These are phyloP conservation scores for Ferdinandea cuprea DNA, from an alignment of 2,888 invertebrate genomes.

Conservation along the genomic window DNA sequence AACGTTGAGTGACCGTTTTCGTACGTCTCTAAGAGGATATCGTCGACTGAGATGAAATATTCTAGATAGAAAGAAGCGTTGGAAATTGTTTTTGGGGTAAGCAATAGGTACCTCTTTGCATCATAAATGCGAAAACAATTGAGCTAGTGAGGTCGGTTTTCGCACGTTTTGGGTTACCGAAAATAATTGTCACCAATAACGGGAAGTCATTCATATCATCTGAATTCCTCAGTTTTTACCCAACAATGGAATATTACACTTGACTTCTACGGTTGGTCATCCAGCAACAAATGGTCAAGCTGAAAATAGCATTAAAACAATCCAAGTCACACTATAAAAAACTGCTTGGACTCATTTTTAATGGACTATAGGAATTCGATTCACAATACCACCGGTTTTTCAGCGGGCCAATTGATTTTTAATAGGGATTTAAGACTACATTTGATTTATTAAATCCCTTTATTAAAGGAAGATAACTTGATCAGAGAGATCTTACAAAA, in stretches of 20 bases:
- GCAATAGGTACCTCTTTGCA: slow-evolving; percentile 79
- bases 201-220: slow-evolving; percentile 73
- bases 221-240: slow-evolving; percentile 69
- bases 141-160: slow-evolving; percentile 50
- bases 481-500: background rate
- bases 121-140: slow-evolving; percentile 38
- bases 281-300: slow-evolving; percentile 50
- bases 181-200: no score
- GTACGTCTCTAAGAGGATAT: slow-evolving; percentile 78
- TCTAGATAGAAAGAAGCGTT: slow-evolving; percentile 77
- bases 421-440: slow-evolving; percentile 41
- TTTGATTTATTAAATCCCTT: slow-evolving; percentile 42
- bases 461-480: background rate
- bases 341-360: slow-evolving; percentile 18
- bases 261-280: slow-evolving; percentile 48
- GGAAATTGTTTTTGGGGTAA: slow-evolving; percentile 78
- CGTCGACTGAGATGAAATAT: slow-evolving; percentile 76
- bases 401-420: slow-evolving; percentile 33
- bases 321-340: slow-evolving; percentile 11
- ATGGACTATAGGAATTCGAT: slow-evolving; percentile 40
- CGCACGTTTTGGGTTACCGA: slow-evolving; percentile 75
- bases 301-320: slow-evolving; percentile 51
- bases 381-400: slow-evolving; percentile 29
- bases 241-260: slow-evolving; percentile 52
- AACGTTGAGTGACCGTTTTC: slow-evolving; percentile 79